These are phyloP conservation scores for Prosapia bicincta DNA, from an alignment of 2,888 invertebrate genomes.

Conservation along the genomic window DNA sequence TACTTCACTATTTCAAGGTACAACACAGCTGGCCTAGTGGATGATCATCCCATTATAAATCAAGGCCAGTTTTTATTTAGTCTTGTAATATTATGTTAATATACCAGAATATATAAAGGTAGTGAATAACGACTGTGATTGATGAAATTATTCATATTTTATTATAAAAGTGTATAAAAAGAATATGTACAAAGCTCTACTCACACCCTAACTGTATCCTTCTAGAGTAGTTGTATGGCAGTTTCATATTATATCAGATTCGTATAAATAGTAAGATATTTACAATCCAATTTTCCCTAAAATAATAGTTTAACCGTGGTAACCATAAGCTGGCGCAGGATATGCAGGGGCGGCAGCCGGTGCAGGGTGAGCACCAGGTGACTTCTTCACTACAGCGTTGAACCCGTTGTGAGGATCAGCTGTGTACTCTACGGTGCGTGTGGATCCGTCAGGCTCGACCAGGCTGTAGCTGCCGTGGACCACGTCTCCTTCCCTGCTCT, in stretches of 20 bases:
- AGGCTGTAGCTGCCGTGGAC: constrained; percentile 57
- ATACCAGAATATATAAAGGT: too few relatives aligned
- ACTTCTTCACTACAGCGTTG: constrained; percentile 41
- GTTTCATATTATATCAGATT: too few relatives aligned
- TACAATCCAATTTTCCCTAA: neutral
- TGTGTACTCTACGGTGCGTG: constrained; percentile 54
- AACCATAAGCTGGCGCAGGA: neutral
- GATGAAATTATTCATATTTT: neutral
- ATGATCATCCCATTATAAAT: too few relatives aligned
- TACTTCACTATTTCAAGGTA: too few relatives aligned
- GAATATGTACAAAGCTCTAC: neutral
- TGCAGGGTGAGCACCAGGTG: neutral
- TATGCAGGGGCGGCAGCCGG: neutral
- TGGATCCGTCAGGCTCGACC: constrained; percentile 66
- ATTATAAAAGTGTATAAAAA: neutral
- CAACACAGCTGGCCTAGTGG: too few relatives aligned
- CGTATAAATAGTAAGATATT: too few relatives aligned
- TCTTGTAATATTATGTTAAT: too few relatives aligned
- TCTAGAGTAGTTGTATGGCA: too few relatives aligned
- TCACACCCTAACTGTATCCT: too few relatives aligned
- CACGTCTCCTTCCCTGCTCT: constrained; percentile 66
- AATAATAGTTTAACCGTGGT: neutral
- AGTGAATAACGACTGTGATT: too few relatives aligned
- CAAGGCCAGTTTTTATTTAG: too few relatives aligned
- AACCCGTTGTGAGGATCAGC: constrained; percentile 41